Evolutionary conservation across 2,113 vertebrate species (phyloP), one percentile per base, ranked within the genome.

Genomic region (Muscicapa adusta): DNA sequence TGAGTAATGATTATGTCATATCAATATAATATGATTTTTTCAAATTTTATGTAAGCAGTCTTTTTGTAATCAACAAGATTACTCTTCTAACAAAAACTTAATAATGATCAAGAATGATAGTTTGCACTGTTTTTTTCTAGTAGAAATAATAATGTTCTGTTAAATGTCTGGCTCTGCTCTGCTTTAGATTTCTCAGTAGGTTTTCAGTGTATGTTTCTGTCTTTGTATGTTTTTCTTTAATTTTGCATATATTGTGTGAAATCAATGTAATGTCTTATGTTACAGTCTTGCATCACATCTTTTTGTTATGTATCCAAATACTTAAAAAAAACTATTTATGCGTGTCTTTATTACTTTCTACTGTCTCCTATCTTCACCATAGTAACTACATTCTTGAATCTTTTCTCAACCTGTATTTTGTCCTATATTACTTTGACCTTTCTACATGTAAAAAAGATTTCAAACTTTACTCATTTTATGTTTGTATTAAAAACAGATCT

Each of bases 341-440:
- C 58, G 48, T 88, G 47, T 88, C 8, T 9, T 89, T 96, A 88
- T 97, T 82, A 80, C 65, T 94, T 92, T 80, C 33, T 93, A 31
- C 87, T 96, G 88, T 65, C 40, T 86, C 56, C 75, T 91, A 29
- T 77, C 79, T 94, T 95, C 93, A 89, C 94, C 91, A 94, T 95
- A 96, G 97, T 96, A 96, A 93, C 94, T 34, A 86, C 88, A 94
- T 92, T 91, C 66, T 89, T 87, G 92, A 71, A 82, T 85, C 54
- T 86, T 94, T 82, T 89, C 86, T 92, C 72, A 91, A 33, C 33
- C 38, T 77, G 23, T 80, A 22, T 85, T 86, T 74, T 74, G 51
- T 83, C 42, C 77, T 80, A 18, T 36, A 73, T 91, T 83, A 57
- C 31, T 89, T 62, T 47, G 80, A 86, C 54, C 65, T 84, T 96